Evolutionary conservation across 2,113 vertebrate species (phyloP), one percentile per base, ranked within the genome.

Genomic region (Alethe castanea): DNA sequence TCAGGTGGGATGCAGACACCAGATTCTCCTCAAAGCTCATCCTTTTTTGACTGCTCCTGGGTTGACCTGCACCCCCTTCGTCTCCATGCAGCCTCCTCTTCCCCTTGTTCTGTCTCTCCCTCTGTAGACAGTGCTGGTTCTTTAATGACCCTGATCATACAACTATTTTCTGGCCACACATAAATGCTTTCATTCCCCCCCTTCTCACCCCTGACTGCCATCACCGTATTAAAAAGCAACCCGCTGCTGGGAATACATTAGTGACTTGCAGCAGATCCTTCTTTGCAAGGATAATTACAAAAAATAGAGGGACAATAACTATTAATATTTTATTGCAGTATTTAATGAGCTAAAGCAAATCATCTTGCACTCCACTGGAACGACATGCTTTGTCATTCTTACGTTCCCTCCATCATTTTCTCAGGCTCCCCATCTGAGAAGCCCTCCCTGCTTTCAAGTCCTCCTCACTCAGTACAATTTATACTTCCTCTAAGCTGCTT

Each of bases 231-330:
- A 96, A 96, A 96, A 97, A 97, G 96, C 95, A 96, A 97, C 94
- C 96, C 94, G 87, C 97, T 97, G 97, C 97, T 97, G 96, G 96
- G 97, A 97, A 98, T 96, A 97, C 97, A 97, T 97, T 98, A 97
- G 95, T 96, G 96, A 97, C 96, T 97, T 84, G 96, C 96, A 96
- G 95, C 95, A 97, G 96, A 96, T 97, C 95, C 93, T 96, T 97
- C 96, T 98, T 96, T 95, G 95, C 94, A 95, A 97, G 94, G 96
- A 98, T 98, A 98, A 98, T 97, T 97, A 97, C 97, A 97, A 97
- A 98, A 97, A 98, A 97, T 97, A 97, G 97, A 97, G 97, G 96
- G 97, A 98, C 97, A 98, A 98, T 98, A 97, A 98, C 97, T 97
- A 97, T 97, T 97, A 98, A 98, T 97, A 98, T 98, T 98, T 98